Evolutionary conservation across 2,113 vertebrate genomes (phyloP), one percentile per base, ranked within the genome.

Genomic region (Hepsetus odoe): DNA sequence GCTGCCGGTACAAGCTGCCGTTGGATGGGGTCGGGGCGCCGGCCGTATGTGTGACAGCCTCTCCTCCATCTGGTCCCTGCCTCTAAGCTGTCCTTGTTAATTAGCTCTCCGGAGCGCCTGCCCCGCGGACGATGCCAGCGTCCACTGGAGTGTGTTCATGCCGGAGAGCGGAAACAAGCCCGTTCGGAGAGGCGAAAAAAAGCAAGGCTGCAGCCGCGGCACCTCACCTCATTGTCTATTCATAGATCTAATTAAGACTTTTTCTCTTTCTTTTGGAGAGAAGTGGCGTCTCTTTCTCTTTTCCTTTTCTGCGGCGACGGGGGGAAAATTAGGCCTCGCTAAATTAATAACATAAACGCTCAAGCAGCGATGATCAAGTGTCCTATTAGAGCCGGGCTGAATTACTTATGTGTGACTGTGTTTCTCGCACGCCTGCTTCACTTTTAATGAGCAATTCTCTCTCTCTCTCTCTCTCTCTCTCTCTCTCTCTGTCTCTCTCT

Each of bases 321-420:
- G 85, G 83, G 26, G 51, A 72, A 89, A 88, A 88, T 72, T 81
- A 76, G 72, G 83, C 74, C 83, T 64, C 2, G 73, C 35, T 85
- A 86, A 90, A 91, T 91, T 86, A 88, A 91, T 82, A 83, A 85
- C 84, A 83, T 86, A 87, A 90, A 91, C 81, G 86, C 84, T 91
- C 83, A 84, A 85, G 85, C 62, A 53, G 83, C 79, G 72, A 76
- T 87, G 89, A 90, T 91, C 86, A 87, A 91, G 86, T 90, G 83
- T 87, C 84, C 84, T 85, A 90, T 89, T 91, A 91, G 82, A 76
- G 85, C 13, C 62, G 61, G 71, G 77, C 81, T 84, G 77, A 89
- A 91, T 91, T 86, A 89, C 83, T 84, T 83, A 74, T 71, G 75
- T 88, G 53, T 82, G 80, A 83, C 82, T 86, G 75, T 72, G 76